A percentile compares a stretch with the other conserved stretches of the same genome.
These are phyloP conservation scores for Cephus cinctus DNA, from an alignment of 1,140 invertebrate genomes.

Conservation along the genomic window DNA sequence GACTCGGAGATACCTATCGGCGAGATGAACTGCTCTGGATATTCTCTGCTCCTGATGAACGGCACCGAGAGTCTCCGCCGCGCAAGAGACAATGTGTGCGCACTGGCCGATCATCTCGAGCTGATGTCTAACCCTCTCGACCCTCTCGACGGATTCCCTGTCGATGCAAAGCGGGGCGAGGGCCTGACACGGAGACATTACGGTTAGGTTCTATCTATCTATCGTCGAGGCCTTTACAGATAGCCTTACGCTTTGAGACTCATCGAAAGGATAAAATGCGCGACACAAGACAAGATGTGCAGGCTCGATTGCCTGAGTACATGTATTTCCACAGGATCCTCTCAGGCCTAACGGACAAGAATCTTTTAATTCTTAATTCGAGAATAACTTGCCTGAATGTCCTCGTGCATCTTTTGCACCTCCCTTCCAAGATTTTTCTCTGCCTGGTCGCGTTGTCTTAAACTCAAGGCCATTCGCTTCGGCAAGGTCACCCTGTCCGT, in stretches of 20 bases:
- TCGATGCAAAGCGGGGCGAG: slow-evolving; percentile 46
- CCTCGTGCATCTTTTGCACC: slow-evolving; percentile 41
- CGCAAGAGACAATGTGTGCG: slow-evolving; percentile 42
- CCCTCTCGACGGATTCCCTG: slow-evolving; percentile 47
- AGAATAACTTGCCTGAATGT: slow-evolving; percentile 42
- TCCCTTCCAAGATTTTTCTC: slow-evolving; percentile 44
- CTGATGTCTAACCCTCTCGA: slow-evolving; percentile 44
- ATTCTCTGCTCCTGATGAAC: slow-evolving; percentile 47
- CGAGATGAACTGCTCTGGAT: slow-evolving; percentile 39
- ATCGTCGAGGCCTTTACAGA: too few relatives aligned
- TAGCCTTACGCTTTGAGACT: too few relatives aligned
- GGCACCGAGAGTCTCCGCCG: slow-evolving; percentile 48
- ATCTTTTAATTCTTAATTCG: slow-evolving; percentile 1
- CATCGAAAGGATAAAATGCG: too few relatives aligned
- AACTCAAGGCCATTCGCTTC: slow-evolving; percentile 33
- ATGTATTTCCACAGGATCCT: too few relatives aligned
- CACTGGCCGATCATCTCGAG: slow-evolving; percentile 47
- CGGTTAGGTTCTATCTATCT: slow-evolving; percentile 11
- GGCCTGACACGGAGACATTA: slow-evolving; percentile 31
- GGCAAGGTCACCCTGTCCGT: slow-evolving; percentile 45
- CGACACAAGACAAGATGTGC: too few relatives aligned
- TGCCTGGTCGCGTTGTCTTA: slow-evolving; percentile 46
- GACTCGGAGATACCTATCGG: slow-evolving; percentile 45
- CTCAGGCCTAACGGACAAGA: too few relatives aligned
- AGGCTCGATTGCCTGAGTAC: too few relatives aligned